Base-by-base conservation (phyloP, 2,113 vertebrate species). In the Xiphophorus couchianus region DNA sequence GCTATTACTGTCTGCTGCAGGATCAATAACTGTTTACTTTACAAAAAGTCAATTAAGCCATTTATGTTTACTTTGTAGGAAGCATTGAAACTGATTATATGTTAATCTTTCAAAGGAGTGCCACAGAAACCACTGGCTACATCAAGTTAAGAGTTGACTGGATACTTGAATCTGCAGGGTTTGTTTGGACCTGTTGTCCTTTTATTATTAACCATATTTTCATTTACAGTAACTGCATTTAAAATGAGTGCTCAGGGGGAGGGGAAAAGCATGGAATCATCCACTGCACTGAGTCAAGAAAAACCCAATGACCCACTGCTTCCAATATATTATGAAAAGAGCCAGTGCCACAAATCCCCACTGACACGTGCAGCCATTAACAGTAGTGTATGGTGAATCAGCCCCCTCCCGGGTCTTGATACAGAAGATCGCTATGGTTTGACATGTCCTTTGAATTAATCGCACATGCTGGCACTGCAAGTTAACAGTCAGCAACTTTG, bases 401-500 rank as follows among this genome's bases (percentile, higher is more conserved):
- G 66, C 78, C 81, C 69, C 86, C 73, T 17, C 8, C 19, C 22
- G 61, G 28, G 66, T 76, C 62, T 80, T 68, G 89, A 87, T 89
- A 90, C 90, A 82, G 77, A 84, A 78, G 77, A 89, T 86, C 84
- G 83, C 84, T 77, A 79, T 77, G 76, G 73, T 81, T 87, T 89
- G 91, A 93, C 93, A 86, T 83, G 78, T 87, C 77, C 86, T 77
- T 71, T 86, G 78, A 91, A 93, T 94, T 91, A 94, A 93, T 88
- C 71, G 91, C 82, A 89, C 86, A 78, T 86, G 80, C 81, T 88
- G 88, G 85, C 88, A 79, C 73, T 54, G 74, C 83, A 83, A 77
- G 83, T 81, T 88, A 90, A 82, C 90, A 91, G 91, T 95, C 93
- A 95, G 94, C 94, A 93, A 91, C 86, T 93, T 88, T 91, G 74